Base-by-base conservation (phyloP, 2,888 invertebrate genomes). In the Tridacna gigas region DNA sequence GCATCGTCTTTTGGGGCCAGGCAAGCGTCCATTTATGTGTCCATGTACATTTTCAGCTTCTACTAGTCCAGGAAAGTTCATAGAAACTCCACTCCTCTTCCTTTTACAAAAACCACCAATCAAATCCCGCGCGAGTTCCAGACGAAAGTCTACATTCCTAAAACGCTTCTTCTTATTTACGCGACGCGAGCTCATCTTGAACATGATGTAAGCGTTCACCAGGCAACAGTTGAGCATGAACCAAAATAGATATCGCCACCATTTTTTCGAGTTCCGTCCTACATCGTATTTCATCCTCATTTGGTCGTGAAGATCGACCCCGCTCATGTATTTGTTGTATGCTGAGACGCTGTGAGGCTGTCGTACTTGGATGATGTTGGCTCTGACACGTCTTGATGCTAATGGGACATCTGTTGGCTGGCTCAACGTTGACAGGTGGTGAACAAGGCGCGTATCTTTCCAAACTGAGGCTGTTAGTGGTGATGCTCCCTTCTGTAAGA, bases 221-320 rank as follows among this genome's bases (percentile, higher is more conserved):
- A 86, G 75, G 0, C 79, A 56, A 80, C 77, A 67, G 67, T 88
- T 86, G 20, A 86, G 13, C 0, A 83, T 0, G 45, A 86, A 86
- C 80, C 79, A 84, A 48, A 80, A 82, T 0, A 85, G 18, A 69
- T 87, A 85, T 7, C 73, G 47, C 86, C 85, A 86, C 65, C 74
- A 83, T 69, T 83, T 88, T 51, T 81, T 85, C 0, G 77, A 77
- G 15, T 81, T 79, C 26, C 85, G 79, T 15, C 82, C 86, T 0
- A 86, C 74, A 61, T 60, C 48, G 74, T 84, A 86, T 9, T 63
- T 81, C 22, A 61, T 73, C 20, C 85, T 20, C 0, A 74, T 45
- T 20, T 89, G 89, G 65, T 89, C 84, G 74, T 87, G 86, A 4
- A 65, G 69, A 47, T 89, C 89, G 0, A 88, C 81, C 25, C 86